These are phyloP conservation scores for Caenorhabditis angaria DNA, from an alignment of 2,888 invertebrate genomes.

Conservation along the genomic window DNA sequence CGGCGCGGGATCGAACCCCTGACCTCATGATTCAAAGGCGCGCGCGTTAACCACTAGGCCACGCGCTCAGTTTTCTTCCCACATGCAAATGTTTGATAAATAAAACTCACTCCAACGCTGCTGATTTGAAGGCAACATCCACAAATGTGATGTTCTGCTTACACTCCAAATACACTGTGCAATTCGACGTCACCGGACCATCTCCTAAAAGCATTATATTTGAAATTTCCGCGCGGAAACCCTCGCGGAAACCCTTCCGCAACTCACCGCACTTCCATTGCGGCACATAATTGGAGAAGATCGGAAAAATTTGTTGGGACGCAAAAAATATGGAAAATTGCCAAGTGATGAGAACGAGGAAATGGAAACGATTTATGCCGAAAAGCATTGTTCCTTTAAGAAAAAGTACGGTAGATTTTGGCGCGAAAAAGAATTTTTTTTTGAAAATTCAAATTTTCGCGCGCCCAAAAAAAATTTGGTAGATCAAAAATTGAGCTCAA, in stretches of 20 bases:
- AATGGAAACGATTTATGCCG: conserved; percentile 70
- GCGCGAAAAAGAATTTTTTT: too few relatives aligned
- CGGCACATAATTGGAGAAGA: conserved; percentile 70
- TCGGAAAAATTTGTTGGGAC: conserved; percentile 66
- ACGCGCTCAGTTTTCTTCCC: not conserved
- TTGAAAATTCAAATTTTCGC: not conserved
- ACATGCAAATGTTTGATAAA: not conserved
- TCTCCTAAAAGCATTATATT: conserved; percentile 35
- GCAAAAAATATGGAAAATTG: conserved; percentile 71
- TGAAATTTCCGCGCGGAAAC: too few relatives aligned
- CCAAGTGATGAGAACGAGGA: conserved; percentile 68
- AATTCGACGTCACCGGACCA: conserved; percentile 58
- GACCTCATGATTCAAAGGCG: too few relatives aligned
- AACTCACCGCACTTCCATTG: conserved; percentile 53
- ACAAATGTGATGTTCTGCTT: conserved; percentile 58
- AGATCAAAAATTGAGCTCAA: conserved; percentile 10
- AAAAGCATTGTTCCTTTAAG: conserved; percentile 54
- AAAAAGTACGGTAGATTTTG: conserved; percentile 11
- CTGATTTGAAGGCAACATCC: conserved; percentile 62
- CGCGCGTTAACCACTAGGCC: too few relatives aligned
- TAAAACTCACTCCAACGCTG: conserved; percentile 61
- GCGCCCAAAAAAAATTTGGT: not conserved
- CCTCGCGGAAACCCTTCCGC: too few relatives aligned
- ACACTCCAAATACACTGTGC: conserved; percentile 52
- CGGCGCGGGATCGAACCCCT: too few relatives aligned